Evolutionary conservation across 1,140 invertebrate species (phyloP), one percentile per base, ranked within the genome.

Genomic region (Atta texana): DNA sequence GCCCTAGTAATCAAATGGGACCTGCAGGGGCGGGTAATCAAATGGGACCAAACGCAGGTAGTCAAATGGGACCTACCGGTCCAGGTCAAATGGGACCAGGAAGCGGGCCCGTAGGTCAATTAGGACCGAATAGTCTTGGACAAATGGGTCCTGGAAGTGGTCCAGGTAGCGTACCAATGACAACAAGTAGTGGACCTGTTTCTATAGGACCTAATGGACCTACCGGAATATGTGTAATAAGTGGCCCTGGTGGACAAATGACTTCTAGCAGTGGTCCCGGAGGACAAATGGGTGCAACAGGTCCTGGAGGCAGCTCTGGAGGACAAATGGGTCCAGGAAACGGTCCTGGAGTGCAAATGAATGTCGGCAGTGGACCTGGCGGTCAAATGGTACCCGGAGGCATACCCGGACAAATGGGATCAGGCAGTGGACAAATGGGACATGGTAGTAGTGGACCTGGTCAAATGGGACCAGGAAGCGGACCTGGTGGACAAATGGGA

Each of bases 401-500:
- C 12, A 49, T 87, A 7, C 86, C 88, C 28, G 75, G 64, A 39
- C 91, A 90, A 85, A 92, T 92, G 74, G 91, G 91, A 31, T 76
- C 90, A 12, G 84, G 77, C 7, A 69, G 87, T 7, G 77, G 77
- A 61, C 75, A 89, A 3, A 88, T 89, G 63, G 88, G 88, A n/a
- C 76, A 82, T 74, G 75, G 84, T n/a, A 68, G 87, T n/a, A 90
- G 21, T 31, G 92, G 89, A 59, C 90, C 91, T 3, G 82, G 61
- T 7, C 92, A 92, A 78, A 92, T 92, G 84, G 89, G 87, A 0
- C 87, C 90, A 5, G 85, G 72, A 59, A 82, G 92, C 16, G 94
- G 88, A 34, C 86, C 88, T 51, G 72, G 71, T 6, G 90, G 87
- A 14, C 90, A 86, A 49, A 87, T 89, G 85, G 90, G 91, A 39